Evolutionary conservation across 2,888 invertebrate genomes (phyloP).

Genomic region (Cartodere bifasciata): DNA sequence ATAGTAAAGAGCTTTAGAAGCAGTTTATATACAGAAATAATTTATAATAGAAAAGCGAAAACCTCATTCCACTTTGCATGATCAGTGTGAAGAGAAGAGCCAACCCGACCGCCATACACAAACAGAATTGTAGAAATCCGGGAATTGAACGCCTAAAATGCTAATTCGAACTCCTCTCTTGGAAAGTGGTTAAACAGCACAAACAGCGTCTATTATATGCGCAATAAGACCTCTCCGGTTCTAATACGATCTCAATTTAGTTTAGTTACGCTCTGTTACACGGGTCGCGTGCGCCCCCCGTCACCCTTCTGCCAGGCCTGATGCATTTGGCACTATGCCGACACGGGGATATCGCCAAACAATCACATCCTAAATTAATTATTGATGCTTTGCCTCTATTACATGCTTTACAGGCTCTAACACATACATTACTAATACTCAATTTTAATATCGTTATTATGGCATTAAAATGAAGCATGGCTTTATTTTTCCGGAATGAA

Average conservation of each 20-base stretch:
- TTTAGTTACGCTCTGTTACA: slow-evolving; percentile 41
- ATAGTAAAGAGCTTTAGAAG: too few relatives aligned
- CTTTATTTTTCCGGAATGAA: too few relatives aligned
- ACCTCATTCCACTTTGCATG: slow-evolving; percentile 29
- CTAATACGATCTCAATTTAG: slow-evolving; percentile 41
- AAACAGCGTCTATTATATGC: slow-evolving; percentile 40
- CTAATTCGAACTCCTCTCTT: slow-evolving; percentile 35
- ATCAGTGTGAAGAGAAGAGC: too few relatives aligned
- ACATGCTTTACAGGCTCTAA: too few relatives aligned
- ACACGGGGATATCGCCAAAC: slow-evolving; percentile 15
- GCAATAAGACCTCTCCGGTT: slow-evolving; percentile 38
- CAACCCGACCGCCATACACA: slow-evolving; percentile 20
- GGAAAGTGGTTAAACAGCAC: slow-evolving; percentile 39
- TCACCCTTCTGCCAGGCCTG: slow-evolving; percentile 18
- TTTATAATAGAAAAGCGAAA: slow-evolving; percentile 25
- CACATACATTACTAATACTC: too few relatives aligned
- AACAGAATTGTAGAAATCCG: slow-evolving; percentile 28
- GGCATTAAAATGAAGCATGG: too few relatives aligned
- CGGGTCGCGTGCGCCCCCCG: slow-evolving; percentile 34
- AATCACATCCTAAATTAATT: slow-evolving; percentile 17
- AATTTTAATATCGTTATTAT: too few relatives aligned
- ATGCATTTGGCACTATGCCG: too few relatives aligned
- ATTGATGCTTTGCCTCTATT: too few relatives aligned
- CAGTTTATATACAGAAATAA: slow-evolving; percentile 12
- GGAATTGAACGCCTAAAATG: slow-evolving; percentile 34